These are phyloP conservation scores for Ceriagrion tenellum DNA, from an alignment of 2,888 invertebrate species.

Conservation along the genomic window DNA sequence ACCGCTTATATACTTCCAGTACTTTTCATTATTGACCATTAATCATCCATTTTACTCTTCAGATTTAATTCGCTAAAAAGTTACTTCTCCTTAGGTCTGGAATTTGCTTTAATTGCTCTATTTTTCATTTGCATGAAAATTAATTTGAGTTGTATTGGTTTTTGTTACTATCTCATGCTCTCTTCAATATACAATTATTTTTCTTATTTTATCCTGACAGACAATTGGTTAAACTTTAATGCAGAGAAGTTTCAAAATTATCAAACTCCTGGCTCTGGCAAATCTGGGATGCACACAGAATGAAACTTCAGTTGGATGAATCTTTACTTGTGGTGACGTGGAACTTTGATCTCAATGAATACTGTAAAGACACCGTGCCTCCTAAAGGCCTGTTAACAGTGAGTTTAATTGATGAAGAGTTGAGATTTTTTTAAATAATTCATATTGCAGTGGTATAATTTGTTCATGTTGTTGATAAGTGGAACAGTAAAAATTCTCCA, in stretches of 20 bases:
- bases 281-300: background rate
- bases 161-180: background rate
- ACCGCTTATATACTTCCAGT: background rate
- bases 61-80: background rate
- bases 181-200: background rate
- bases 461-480: background rate
- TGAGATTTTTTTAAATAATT: background rate
- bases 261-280: conserved; percentile 11
- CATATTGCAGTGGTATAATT: no score
- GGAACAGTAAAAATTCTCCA: background rate
- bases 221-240: conserved; percentile 3
- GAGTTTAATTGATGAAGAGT: background rate
- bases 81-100: background rate
- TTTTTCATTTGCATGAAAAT: background rate
- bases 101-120: background rate
- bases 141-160: background rate
- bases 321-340: background rate
- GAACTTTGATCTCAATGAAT: background rate
- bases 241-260: background rate
- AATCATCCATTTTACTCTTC: background rate
- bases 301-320: conserved; percentile 13
- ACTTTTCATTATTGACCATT: background rate
- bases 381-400: background rate
- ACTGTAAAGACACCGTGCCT: background rate
- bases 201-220: conserved; percentile 41